phyloP scores from a whole-genome alignment of 2,113 vertebrate genomes.

The Sturnus vulgaris region DNA sequence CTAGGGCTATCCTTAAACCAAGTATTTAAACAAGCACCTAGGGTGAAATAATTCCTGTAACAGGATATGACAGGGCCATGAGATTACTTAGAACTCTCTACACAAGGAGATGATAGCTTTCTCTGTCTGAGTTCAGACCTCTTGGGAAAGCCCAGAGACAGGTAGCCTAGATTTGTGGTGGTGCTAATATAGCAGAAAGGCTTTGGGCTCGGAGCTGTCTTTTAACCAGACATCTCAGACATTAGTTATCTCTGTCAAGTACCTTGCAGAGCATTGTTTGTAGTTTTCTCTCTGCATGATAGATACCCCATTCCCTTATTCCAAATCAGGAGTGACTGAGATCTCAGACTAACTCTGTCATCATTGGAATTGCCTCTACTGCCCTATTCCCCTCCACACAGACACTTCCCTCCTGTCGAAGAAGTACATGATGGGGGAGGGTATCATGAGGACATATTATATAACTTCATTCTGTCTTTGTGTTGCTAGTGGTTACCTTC shows the following conservation, averaged over 20 bases:
- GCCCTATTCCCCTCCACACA: background rate
- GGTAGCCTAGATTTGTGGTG: background rate
- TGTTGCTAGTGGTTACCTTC: conserved; percentile 29
- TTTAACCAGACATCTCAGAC: background rate
- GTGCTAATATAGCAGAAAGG: background rate
- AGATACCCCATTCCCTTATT: background rate
- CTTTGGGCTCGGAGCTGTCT: background rate
- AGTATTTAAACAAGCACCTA: background rate
- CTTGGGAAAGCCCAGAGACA: background rate
- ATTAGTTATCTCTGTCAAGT: background rate
- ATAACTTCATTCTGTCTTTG: background rate
- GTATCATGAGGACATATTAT: background rate
- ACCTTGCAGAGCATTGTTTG: background rate
- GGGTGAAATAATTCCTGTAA: background rate
- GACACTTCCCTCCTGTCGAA: rapidly evolving
- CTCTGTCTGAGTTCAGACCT: background rate
- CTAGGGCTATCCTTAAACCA: background rate
- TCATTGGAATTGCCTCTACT: background rate
- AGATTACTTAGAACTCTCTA: background rate
- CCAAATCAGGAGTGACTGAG: background rate
- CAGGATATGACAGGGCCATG: background rate
- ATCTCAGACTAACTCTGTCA: background rate
- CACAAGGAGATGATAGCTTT: rapidly evolving
- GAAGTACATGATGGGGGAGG: background rate
- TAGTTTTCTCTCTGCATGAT: background rate